A percentile compares a stretch with the other conserved stretches of the same genome.
These are phyloP conservation scores for Schizopygopsis malacanthus DNA, from an alignment of 2,797 vertebrate species.

Conservation along the genomic window DNA sequence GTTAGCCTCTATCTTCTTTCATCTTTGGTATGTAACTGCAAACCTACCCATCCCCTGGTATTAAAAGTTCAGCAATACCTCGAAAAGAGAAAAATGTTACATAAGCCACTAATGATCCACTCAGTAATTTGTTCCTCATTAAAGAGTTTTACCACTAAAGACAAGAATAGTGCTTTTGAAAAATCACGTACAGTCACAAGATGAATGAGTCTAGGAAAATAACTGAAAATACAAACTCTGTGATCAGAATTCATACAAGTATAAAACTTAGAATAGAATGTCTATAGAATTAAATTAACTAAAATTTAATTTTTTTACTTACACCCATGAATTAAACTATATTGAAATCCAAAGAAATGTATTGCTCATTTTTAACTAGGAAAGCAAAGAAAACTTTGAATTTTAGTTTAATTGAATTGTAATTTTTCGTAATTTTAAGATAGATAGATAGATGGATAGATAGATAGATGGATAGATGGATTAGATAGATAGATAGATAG, in stretches of 20 bases:
- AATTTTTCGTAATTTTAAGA: too few species aligned
- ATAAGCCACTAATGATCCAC: slow-evolving; percentile 40
- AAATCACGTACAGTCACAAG: background rate
- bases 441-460: too few species aligned
- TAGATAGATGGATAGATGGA: too few species aligned
- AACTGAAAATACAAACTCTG: background rate
- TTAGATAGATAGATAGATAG: too few species aligned
- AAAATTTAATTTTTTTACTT: background rate
- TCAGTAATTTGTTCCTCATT: slow-evolving; percentile 17
- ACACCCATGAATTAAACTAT: background rate
- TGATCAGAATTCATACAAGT: background rate
- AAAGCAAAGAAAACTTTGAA: too few species aligned
- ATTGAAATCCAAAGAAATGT: too few species aligned
- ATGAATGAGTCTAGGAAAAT: background rate
- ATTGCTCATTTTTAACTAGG: too few species aligned
- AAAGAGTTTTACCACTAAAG: slow-evolving; percentile 24
- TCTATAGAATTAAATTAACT: background rate
- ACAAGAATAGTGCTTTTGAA: slow-evolving; percentile 5
- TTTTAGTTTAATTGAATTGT: too few species aligned
- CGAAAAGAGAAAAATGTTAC: slow-evolving; percentile 35
- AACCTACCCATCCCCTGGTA: background rate
- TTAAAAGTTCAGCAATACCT: slow-evolving; percentile 36
- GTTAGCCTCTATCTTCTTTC: background rate
- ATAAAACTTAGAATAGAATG: background rate
- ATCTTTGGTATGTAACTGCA: slow-evolving; percentile 1